Evolutionary conservation across 2,113 vertebrate species (phyloP).

Genomic region (Tylochromis polylepis): DNA sequence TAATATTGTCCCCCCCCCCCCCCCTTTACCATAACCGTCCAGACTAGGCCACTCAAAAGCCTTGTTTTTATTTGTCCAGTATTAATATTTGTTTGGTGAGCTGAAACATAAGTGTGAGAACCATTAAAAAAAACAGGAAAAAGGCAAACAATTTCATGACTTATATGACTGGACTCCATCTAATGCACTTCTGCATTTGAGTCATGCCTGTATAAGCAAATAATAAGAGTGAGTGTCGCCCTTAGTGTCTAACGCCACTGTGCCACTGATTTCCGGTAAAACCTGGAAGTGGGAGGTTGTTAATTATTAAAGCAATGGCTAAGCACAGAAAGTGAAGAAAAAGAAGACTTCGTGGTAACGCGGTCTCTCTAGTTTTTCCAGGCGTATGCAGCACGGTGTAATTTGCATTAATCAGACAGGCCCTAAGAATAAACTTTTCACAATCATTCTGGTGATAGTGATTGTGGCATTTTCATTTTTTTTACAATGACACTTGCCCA

Average conservation of each 20-base stretch:
- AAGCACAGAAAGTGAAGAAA: not conserved
- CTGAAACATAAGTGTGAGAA: not conserved
- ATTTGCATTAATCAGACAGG: slow-evolving; percentile 62
- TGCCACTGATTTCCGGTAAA: not conserved
- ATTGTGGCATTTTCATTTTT: slow-evolving; percentile 47
- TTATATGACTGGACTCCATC: not conserved
- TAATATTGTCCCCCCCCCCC: too few species aligned
- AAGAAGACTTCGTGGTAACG: not conserved
- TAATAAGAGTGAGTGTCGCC: not conserved
- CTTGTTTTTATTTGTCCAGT: not conserved
- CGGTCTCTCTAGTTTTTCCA: not conserved
- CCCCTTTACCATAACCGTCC: too few species aligned
- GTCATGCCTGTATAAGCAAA: not conserved
- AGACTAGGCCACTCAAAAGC: not conserved
- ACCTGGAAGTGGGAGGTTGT: not conserved
- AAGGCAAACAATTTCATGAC: not conserved
- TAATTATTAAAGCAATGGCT: not conserved
- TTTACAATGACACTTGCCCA: slow-evolving; percentile 18
- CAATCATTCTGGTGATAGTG: slow-evolving; percentile 39
- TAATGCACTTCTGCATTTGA: not conserved
- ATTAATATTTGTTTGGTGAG: not conserved
- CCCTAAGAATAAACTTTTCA: slow-evolving; percentile 63
- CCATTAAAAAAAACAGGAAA: not conserved
- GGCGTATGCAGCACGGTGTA: slow-evolving; percentile 32
- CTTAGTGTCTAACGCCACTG: not conserved